Base-by-base conservation (phyloP, 2,888 invertebrate genomes). In the Allacma fusca region DNA sequence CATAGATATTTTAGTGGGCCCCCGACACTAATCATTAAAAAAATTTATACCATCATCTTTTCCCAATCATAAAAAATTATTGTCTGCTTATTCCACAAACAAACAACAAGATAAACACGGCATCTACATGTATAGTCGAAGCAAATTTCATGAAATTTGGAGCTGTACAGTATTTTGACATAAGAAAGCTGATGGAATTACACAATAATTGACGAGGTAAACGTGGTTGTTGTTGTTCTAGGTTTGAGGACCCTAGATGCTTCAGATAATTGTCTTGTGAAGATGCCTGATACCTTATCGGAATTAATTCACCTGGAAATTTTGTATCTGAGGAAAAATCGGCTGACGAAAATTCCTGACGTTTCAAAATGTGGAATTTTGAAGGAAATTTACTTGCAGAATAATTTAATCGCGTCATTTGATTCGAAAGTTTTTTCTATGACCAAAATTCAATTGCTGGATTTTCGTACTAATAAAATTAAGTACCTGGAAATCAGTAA, bases 311-410 rank as follows among this genome's bases (percentile, higher is more conserved):
- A 92, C 85, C 87, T 95, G 78, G 92, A 90, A 87, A 90, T 91
- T 69, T 88, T 96, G 78, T 94, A 94, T 86, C 88, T 97, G 77
- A 89, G 93, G 76, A 93, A 95, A 86, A 97, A 97, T 87, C 91
- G 93, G 87, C 88, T 97, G 65, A 89, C 90, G 84, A 86, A 88
- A 79, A 86, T 97, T 78, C 96, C 96, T 0, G 92, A 94, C 81
- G 93, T 95, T 80, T 91, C 90, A 83, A 92, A 93, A 71, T 95
- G 94, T 86, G 89, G 90, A 70, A 89, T 90, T 69, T 87, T 97
- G 19, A 92, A 92, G 87, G 94, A 95, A 87, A 87, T 96, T 75
- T 92, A 94, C 87, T 88, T 95, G 84, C 92, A 94, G 74, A 93
- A 94, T 86, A 96, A 96, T 88, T 91, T 88, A 83, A 91, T 96